Evolutionary conservation across 92 coral and sea anemone genomes (phyloP).

Genomic region (Hydrozoanthus gracilis): DNA sequence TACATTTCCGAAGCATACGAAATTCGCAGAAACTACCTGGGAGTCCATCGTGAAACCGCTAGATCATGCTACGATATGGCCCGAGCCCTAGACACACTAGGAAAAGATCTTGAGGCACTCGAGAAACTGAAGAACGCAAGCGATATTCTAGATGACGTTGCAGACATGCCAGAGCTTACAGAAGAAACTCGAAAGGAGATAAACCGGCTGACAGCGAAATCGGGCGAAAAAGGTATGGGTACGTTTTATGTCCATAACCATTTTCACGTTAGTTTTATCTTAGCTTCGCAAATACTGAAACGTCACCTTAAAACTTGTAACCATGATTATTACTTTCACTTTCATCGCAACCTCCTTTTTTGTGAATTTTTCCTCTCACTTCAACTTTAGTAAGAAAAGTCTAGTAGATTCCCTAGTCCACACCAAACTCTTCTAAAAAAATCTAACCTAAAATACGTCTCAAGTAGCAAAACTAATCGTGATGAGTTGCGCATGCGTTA

Average conservation of each 20-base stretch:
- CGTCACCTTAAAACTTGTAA: too few relatives aligned
- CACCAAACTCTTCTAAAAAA: too few relatives aligned
- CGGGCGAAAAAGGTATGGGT: neutral
- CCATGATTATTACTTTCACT: too few relatives aligned
- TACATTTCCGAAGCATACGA: constrained; percentile 53
- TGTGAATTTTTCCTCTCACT: too few relatives aligned
- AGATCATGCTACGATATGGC: constrained; percentile 64
- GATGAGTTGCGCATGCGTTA: too few relatives aligned
- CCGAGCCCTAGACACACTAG: constrained; percentile 12
- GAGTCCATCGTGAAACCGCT: constrained; percentile 64
- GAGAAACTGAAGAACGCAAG: neutral
- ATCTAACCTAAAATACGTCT: too few relatives aligned
- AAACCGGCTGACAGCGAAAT: neutral
- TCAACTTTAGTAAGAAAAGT: too few relatives aligned
- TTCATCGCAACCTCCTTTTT: too few relatives aligned
- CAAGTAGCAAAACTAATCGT: too few relatives aligned
- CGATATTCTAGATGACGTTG: neutral
- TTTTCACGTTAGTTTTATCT: too few relatives aligned
- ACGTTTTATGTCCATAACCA: neutral
- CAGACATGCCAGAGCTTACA: constrained; percentile 12
- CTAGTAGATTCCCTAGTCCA: too few relatives aligned
- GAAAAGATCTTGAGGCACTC: constrained; percentile 1
- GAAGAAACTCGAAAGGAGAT: neutral
- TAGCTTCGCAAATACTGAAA: too few relatives aligned
- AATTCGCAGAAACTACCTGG: constrained; percentile 54